Base-by-base conservation (phyloP, 2,888 invertebrate species). In the Caenorhabditis panamensis region DNA sequence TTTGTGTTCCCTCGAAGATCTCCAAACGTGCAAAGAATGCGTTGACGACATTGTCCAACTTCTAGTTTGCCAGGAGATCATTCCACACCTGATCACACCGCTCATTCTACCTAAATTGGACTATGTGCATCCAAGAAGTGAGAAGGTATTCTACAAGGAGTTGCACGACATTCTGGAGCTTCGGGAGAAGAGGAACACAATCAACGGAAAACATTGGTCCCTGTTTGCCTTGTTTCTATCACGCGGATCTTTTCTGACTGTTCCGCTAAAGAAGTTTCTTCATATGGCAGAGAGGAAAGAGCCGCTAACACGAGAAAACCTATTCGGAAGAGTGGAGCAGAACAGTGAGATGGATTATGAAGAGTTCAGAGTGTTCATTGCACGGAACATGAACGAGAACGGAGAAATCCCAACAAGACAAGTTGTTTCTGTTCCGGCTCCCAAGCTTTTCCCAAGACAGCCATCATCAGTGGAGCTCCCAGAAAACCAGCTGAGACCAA, bases 31-130 rank as follows among this genome's bases (percentile, higher is more conserved):
- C 20, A 26, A 47, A 13, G 63, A 28, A n/a, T 63, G 59, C 22
- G 20, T 59, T 22, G 59, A 59, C 24, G 59, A 59, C 41, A 37
- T 59, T 41, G 41, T 59, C 11, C 20, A 31, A 8, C 20, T 59
- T 22, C 20, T 37, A 2, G 11, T 24, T 5, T 59, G 59, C 44
- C 59, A 59, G 37, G 41, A 59, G 41, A 16, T 59, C 24, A 59
- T 59, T 22, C 47, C 51, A 6, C 16, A 49, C 26, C 20, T 49
- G 9, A 49, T 22, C 3, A 20, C 20, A n/a, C n/a, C n/a, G n/a
- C n/a, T n/a, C n/a, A n/a, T n/a, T n/a, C n/a, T n/a, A n/a, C n/a
- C n/a, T n/a, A n/a, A n/a, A n/a, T n/a, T n/a, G n/a, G n/a, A n/a
- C n/a, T n/a, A n/a, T 20, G 24, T 49, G 26, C 8, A 47, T 13